Percentiles rank a stretch among this genome's conserved stretches.
Conservation (phyloP, 2,797 vertebrate species). For the Acrossocheilus wenchowensis region DNA sequence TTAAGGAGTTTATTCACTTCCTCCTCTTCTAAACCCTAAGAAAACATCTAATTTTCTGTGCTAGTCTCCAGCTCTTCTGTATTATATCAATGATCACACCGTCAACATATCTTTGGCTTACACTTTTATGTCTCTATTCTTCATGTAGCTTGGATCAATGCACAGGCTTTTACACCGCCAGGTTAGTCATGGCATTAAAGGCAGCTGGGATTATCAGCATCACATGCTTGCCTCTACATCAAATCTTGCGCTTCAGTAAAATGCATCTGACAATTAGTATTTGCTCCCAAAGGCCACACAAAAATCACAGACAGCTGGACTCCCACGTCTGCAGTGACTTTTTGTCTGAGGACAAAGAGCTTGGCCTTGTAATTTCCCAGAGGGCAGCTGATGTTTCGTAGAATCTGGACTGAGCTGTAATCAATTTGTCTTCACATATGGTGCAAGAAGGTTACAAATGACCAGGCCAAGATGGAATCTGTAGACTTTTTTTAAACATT, state of each 20-base stretch:
- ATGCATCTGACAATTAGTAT: constrained; percentile 45
- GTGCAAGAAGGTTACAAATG: constrained; percentile 5
- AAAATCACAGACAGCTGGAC: constrained; percentile 35
- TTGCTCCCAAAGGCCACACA: constrained; percentile 11
- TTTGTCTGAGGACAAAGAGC: constrained; percentile 21
- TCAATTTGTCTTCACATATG: constrained; percentile 23
- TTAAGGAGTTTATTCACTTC: background rate
- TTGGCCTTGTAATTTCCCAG: constrained; percentile 42
- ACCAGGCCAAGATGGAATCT: background rate
- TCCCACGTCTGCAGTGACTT: constrained; percentile 18
- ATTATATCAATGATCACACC: background rate
- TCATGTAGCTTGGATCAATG: constrained; percentile 35
- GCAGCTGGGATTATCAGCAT: constrained; percentile 11
- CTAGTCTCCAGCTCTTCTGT: background rate
- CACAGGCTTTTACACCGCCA: constrained; percentile 16
- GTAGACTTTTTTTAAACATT: background rate
- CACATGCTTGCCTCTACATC: background rate
- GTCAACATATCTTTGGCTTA: background rate
- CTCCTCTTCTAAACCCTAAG: background rate
- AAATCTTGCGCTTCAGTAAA: constrained; percentile 8
- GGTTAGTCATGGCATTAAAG: constrained; percentile 4
- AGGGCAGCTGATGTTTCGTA: constrained; percentile 30
- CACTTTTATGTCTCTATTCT: constrained; percentile 13
- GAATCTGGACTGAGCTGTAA: constrained; percentile 20
- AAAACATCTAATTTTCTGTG: background rate